phyloP scores from a whole-genome alignment of 1,140 invertebrate species.

The Neodiprion fabricii region DNA sequence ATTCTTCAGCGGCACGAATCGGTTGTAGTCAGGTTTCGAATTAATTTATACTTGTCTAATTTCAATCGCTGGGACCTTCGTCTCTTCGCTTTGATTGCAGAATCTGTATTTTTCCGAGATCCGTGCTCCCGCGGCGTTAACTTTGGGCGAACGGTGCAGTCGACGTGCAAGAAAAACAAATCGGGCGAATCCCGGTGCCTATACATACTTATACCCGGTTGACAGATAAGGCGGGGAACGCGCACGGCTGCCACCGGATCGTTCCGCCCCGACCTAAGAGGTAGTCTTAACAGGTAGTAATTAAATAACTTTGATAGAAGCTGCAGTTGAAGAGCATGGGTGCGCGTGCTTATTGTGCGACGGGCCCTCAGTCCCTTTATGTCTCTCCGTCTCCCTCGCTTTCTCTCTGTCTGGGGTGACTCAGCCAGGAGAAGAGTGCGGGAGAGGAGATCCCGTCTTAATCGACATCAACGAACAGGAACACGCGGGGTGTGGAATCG shows the following conservation, averaged over 20 bases:
- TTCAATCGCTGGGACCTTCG: too few species aligned
- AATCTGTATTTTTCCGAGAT: too few species aligned
- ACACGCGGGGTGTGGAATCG: background rate
- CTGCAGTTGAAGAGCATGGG: background rate
- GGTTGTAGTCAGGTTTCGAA: too few species aligned
- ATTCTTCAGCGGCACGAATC: too few species aligned
- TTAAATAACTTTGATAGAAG: slow-evolving; percentile 43
- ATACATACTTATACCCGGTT: too few species aligned
- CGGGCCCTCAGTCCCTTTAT: background rate
- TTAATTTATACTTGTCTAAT: too few species aligned
- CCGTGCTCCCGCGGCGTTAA: too few species aligned
- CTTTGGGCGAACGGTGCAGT: too few species aligned
- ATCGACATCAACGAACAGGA: background rate
- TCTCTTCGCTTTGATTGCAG: too few species aligned
- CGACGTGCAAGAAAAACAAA: too few species aligned
- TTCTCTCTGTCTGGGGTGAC: background rate
- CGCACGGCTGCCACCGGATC: background rate
- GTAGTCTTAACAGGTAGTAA: slow-evolving; percentile 24
- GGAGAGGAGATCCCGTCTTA: background rate
- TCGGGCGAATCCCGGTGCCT: too few species aligned
- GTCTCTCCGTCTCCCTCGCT: background rate
- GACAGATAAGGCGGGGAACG: too few species aligned
- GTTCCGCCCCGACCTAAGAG: background rate
- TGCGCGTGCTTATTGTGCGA: slow-evolving; percentile 31
- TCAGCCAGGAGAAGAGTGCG: background rate